These are phyloP conservation scores for Petrolisthes cinctipes DNA, from an alignment of 2,888 invertebrate species.

Conservation along the genomic window DNA sequence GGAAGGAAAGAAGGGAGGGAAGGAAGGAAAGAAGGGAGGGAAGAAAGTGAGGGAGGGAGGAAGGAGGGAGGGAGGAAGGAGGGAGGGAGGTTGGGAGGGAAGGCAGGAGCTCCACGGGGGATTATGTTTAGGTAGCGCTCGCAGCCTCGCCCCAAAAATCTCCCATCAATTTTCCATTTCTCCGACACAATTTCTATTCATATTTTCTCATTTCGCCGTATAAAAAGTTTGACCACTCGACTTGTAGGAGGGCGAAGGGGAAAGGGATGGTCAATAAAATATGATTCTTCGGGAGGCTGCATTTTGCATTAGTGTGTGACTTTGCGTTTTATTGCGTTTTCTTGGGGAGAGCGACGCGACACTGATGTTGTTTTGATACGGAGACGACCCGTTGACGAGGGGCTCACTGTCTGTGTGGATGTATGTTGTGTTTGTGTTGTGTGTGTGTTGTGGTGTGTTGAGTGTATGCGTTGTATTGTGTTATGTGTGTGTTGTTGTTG, in stretches of 20 bases:
- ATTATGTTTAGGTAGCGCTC: conserved; percentile 59
- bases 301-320: conserved; percentile 61
- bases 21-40: neutral
- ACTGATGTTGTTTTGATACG: conserved; percentile 27
- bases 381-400: neutral
- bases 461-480: too few species aligned
- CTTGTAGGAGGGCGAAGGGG: conserved; percentile 44
- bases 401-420: neutral
- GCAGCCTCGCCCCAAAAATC: conserved; percentile 55
- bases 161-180: conserved; percentile 64
- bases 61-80: neutral
- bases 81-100: neutral
- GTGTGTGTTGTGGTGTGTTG: neutral
- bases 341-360: conserved; percentile 27
- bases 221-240: conserved; percentile 59
- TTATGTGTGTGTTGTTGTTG: neutral
- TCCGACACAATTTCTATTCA: conserved; percentile 64
- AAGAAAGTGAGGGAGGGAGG: neutral
- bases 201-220: conserved; percentile 62
- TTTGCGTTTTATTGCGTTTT: conserved; percentile 60
- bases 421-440: neutral
- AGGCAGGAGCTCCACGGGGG: conserved; percentile 29
- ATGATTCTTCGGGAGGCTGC: conserved; percentile 45
- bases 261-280: conserved; percentile 34
- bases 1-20: too few species aligned